phyloP scores from a whole-genome alignment of 2,113 vertebrate genomes.

The Dunckerocampus dactyliophorus region DNA sequence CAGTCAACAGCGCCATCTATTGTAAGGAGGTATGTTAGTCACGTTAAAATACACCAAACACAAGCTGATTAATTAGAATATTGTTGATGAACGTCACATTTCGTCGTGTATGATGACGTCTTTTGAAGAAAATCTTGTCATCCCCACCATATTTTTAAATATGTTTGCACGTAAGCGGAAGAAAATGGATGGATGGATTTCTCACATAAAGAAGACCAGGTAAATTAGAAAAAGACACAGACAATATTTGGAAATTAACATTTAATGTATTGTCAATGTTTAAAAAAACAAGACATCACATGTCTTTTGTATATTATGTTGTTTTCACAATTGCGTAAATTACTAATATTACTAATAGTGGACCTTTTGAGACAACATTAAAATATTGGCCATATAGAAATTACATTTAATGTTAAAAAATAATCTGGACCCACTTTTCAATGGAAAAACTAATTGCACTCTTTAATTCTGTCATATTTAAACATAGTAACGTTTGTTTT shows the following conservation, averaged over 20 bases:
- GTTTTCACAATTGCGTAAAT: too few relatives aligned
- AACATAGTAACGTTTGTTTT: not conserved
- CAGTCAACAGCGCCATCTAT: not conserved
- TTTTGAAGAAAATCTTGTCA: too few relatives aligned
- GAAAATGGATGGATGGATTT: too few relatives aligned
- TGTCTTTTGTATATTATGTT: too few relatives aligned
- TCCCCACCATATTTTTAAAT: too few relatives aligned
- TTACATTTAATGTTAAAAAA: not conserved
- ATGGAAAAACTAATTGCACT: too few relatives aligned
- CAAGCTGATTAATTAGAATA: not conserved
- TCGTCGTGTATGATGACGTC: too few relatives aligned
- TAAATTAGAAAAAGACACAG: not conserved
- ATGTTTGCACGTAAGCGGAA: too few relatives aligned
- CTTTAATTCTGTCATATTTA: slow-evolving; percentile 22
- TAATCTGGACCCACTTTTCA: not conserved
- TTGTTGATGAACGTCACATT: not conserved
- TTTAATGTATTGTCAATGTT: not conserved
- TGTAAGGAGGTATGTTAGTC: not conserved
- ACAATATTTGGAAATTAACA: not conserved
- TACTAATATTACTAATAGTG: too few relatives aligned
- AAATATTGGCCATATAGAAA: not conserved
- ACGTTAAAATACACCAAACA: not conserved
- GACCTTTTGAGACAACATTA: too few relatives aligned
- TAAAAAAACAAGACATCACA: too few relatives aligned
- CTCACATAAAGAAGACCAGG: too few relatives aligned